Evolutionary conservation across 2,113 vertebrate species (phyloP).

Genomic region (Origma solitaria): DNA sequence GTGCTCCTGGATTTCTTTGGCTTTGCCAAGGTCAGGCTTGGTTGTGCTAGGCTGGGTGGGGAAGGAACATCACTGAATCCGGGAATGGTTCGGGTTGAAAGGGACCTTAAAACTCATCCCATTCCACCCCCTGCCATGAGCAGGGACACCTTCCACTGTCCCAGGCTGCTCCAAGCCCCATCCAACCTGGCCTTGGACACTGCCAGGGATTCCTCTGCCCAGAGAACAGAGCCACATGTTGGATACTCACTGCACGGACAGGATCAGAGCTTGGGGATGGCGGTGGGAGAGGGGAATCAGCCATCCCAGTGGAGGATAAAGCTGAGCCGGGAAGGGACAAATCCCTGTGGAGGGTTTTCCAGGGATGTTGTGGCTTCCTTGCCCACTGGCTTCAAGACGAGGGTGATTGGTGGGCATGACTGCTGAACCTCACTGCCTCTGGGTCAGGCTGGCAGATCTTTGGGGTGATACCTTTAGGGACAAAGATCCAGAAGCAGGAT

Average conservation of each 20-base stretch:
- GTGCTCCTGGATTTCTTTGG: neutral
- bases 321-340: rapidly evolving
- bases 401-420: neutral
- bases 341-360: neutral
- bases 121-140: neutral
- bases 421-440: neutral
- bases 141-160: neutral
- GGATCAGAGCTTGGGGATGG: neutral
- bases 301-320: neutral
- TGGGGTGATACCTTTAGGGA: neutral
- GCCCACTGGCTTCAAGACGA: neutral
- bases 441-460: neutral
- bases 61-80: neutral
- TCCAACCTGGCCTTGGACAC: rapidly evolving
- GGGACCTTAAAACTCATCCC: neutral
- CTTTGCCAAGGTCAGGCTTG: neutral
- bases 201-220: neutral
- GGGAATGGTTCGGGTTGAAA: neutral
- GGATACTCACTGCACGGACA: rapidly evolving
- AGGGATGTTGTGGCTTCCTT: neutral
- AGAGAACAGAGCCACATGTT: neutral
- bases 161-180: rapidly evolving
- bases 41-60: neutral
- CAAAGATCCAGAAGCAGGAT: neutral
- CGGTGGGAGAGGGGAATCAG: neutral